Evolutionary conservation across 2,888 invertebrate genomes (phyloP), one percentile per base, ranked within the genome.

Genomic region (Drepana falcataria): DNA sequence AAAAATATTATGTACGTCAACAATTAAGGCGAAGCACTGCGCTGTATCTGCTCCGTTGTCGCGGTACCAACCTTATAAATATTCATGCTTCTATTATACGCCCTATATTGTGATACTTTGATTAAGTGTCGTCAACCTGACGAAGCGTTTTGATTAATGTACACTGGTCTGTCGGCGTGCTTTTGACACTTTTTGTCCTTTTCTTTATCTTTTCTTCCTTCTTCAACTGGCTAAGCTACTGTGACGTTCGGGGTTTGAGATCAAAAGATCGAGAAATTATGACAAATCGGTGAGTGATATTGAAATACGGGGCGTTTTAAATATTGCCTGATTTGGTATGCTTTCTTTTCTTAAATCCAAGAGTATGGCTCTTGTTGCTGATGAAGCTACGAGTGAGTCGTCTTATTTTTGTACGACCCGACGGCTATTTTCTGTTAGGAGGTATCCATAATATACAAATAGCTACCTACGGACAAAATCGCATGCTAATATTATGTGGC

Each of bases 41-140:
- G 75, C 76, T 79, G 71, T 80, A 79, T 76, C 79, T 66, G 65
- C 66, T 73, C 71, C 61, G 73, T 66, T 70, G 76, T 68, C 68
- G 65, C 63, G 44, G 44, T 44, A 44, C 44, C 44, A 44, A 44
- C 63, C 81, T 82, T 77, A 89, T 89, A 88, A 87, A 89, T 89
- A 89, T 89, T 89, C 89, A 89, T 87, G 77, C 65, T 62, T 64
- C 73, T 80, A 79, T 81, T 84, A 81, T 81, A 78, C 75, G 74
- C 75, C 74, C 71, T 77, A 82, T 83, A 85, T 85, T 82, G 87
- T 87, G 87, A 87, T 87, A 85, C 87, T 87, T 87, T 89, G 89
- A 89, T 89, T 85, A 88, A 89, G 85, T 83, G 80, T 80, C 83
- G 73, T 59, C 75, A 70, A 76, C 83, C 81, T 80, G 78, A 53